Conservation (phyloP, 2,888 invertebrate genomes). For the Physocephala rufipes region DNA sequence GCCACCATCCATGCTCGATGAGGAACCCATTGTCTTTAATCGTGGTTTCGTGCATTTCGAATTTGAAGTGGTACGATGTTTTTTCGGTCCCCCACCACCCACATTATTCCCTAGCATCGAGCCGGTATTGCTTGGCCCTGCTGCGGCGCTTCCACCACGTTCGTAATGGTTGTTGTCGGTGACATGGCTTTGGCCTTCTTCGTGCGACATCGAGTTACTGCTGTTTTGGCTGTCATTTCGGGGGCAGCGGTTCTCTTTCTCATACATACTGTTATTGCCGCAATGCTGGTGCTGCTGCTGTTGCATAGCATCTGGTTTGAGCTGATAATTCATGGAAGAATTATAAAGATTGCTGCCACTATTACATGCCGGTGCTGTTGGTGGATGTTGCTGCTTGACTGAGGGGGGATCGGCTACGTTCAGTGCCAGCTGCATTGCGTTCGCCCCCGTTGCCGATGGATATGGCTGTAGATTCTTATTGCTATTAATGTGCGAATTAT, state of each 20-base stretch:
- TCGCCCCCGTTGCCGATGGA: slow-evolving; percentile 33
- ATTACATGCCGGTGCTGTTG: slow-evolving; percentile 43
- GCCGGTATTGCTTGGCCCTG: slow-evolving; percentile 40
- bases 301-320: slow-evolving; percentile 41
- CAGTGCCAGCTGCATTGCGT: slow-evolving; percentile 46
- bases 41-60: slow-evolving; percentile 65
- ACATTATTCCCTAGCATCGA: slow-evolving; percentile 40
- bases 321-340: slow-evolving; percentile 59
- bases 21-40: slow-evolving; percentile 64
- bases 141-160: slow-evolving; percentile 21
- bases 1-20: slow-evolving; percentile 67
- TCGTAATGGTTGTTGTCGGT: slow-evolving; percentile 32
- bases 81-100: slow-evolving; percentile 55
- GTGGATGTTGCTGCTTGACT: slow-evolving; percentile 28
- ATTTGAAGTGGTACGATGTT: slow-evolving; percentile 64
- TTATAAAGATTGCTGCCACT: slow-evolving; percentile 52
- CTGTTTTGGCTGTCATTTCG: slow-evolving; percentile 57
- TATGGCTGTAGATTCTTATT: slow-evolving; percentile 45
- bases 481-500: slow-evolving; percentile 44
- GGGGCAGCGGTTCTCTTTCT: slow-evolving; percentile 57
- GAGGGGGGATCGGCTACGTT: slow-evolving; percentile 39
- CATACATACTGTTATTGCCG: slow-evolving; percentile 55
- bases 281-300: slow-evolving; percentile 45
- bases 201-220: slow-evolving; percentile 54
- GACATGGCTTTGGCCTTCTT: slow-evolving; percentile 54